phyloP scores from a whole-genome alignment of 64 coral and sea anemone genomes.

The Pachyseris speciosa region DNA sequence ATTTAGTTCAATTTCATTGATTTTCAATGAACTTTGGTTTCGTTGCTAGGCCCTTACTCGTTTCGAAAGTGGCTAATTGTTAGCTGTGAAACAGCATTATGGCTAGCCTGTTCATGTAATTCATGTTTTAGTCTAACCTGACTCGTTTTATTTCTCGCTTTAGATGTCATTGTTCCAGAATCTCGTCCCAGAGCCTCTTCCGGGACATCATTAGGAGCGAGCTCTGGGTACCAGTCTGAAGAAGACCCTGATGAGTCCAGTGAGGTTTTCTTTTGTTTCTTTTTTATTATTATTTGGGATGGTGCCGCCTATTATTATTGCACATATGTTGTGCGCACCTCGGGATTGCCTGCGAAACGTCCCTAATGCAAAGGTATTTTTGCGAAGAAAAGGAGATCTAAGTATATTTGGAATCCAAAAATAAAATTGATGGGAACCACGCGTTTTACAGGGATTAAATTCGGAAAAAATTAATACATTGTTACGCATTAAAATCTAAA shows the following conservation, averaged over 20 bases:
- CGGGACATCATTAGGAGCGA: conserved; percentile 19
- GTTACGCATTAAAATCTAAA: too few relatives aligned
- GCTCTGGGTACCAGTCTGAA: conserved; percentile 42
- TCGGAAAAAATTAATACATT: too few relatives aligned
- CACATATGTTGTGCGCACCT: neutral
- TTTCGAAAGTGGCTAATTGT: too few relatives aligned
- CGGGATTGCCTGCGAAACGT: neutral
- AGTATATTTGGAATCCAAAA: too few relatives aligned
- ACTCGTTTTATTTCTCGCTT: neutral
- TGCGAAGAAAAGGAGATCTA: neutral
- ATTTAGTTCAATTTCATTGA: too few relatives aligned
- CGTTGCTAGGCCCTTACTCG: too few relatives aligned
- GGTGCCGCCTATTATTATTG: too few relatives aligned
- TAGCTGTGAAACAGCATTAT: too few relatives aligned
- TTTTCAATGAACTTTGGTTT: too few relatives aligned
- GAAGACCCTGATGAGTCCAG: conserved; percentile 14
- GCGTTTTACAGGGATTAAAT: too few relatives aligned
- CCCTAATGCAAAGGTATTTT: neutral
- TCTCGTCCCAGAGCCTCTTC: conserved; percentile 15
- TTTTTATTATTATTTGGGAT: neutral
- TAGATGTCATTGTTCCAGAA: neutral
- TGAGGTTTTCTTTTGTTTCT: neutral
- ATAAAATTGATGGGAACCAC: too few relatives aligned
- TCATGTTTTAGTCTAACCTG: neutral
- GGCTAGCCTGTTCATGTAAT: neutral